These are phyloP conservation scores for Gallirallus australis DNA, from an alignment of 2,797 vertebrate genomes.

Conservation along the genomic window DNA sequence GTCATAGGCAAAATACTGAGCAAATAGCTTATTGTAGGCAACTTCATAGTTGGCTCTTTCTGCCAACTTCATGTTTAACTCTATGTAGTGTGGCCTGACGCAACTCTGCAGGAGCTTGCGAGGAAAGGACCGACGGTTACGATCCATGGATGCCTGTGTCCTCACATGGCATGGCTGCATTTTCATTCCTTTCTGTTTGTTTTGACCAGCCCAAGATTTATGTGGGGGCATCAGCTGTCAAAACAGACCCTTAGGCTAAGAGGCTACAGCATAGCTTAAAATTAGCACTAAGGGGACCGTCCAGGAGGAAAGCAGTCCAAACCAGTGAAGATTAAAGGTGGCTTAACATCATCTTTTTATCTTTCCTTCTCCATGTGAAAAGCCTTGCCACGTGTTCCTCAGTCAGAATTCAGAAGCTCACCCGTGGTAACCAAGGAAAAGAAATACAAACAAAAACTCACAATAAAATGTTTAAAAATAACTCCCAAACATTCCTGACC, in stretches of 20 bases:
- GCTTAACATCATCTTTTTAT: background rate
- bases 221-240: background rate
- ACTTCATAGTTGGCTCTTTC: background rate
- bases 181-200: background rate
- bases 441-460: slow-evolving; percentile 42
- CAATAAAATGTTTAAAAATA: slow-evolving; percentile 66
- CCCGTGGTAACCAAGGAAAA: slow-evolving; percentile 12
- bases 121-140: background rate
- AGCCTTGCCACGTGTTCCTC: background rate
- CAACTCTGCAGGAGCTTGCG: background rate
- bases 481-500: slow-evolving; percentile 36
- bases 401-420: background rate
- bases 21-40: background rate
- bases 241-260: background rate
- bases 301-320: background rate
- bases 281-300: background rate
- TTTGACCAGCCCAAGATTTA: background rate
- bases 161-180: background rate
- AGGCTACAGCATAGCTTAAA: background rate
- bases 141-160: background rate
- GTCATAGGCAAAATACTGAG: background rate
- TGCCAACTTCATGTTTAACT: background rate
- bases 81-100: background rate
- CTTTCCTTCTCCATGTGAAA: background rate
- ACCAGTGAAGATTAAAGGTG: background rate